Percentiles rank a stretch among this genome's conserved stretches.
Conservation (phyloP, 2,797 vertebrate genomes). For the Enteromius trimaculatus region DNA sequence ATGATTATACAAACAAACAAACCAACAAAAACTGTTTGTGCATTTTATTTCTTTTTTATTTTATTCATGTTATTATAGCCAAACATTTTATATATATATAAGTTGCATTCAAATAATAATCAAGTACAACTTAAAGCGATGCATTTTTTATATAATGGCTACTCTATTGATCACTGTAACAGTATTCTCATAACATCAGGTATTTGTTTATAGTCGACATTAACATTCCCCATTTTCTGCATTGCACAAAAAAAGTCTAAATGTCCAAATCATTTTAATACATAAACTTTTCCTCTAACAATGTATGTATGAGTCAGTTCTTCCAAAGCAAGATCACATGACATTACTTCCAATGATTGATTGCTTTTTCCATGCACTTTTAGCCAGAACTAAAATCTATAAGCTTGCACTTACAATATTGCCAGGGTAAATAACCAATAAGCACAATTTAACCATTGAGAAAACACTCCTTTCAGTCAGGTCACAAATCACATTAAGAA, state of each 20-base stretch:
- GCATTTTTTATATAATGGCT: not conserved
- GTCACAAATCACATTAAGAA: not conserved
- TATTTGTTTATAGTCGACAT: not conserved
- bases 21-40: not conserved
- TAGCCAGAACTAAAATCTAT: not conserved
- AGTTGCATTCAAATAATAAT: too few relatives aligned
- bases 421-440: not conserved
- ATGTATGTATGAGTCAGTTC: not conserved
- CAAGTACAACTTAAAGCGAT: too few relatives aligned
- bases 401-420: not conserved
- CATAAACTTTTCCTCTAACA: not conserved
- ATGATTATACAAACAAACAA: not conserved
- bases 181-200: not conserved
- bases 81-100: not conserved
- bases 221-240: not conserved
- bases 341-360: not conserved
- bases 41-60: not conserved
- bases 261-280: not conserved
- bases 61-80: not conserved
- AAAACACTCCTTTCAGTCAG: not conserved
- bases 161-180: not conserved
- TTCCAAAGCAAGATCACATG: not conserved
- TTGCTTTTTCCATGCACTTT: not conserved
- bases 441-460: not conserved
- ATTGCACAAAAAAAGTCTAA: not conserved